phyloP scores from a whole-genome alignment of 2,113 vertebrate species.

The Pongo pygmaeus region DNA sequence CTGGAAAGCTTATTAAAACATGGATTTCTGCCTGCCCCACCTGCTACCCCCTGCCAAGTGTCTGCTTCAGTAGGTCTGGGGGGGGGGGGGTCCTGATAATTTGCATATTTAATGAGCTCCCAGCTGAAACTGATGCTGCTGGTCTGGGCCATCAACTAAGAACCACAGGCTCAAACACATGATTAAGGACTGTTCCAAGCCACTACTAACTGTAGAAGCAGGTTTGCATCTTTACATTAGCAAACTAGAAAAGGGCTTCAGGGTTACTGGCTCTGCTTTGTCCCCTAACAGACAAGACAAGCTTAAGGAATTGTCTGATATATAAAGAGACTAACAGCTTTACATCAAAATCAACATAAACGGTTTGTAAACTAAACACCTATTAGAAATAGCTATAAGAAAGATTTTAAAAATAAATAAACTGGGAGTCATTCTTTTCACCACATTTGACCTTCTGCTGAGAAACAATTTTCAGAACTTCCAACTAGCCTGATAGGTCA shows the following conservation, averaged over 20 bases:
- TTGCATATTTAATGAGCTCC: background rate
- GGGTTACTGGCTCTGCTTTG: background rate
- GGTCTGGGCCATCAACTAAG: background rate
- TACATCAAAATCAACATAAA: background rate
- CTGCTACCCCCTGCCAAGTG: background rate
- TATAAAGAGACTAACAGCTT: background rate
- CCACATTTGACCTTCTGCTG: background rate
- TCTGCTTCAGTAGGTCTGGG: background rate
- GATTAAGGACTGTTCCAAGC: background rate
- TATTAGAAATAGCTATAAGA: background rate
- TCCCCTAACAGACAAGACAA: background rate
- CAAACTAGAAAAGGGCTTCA: background rate
- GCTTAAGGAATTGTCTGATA: background rate
- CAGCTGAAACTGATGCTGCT: background rate
- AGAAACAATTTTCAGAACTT: background rate
- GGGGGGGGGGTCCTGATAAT: background rate
- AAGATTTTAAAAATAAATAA: background rate
- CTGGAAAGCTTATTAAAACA: background rate
- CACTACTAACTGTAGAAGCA: background rate
- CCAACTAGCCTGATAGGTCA: background rate
- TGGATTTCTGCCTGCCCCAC: background rate
- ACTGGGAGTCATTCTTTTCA: background rate
- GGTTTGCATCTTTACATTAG: background rate
- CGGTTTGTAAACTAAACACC: background rate
- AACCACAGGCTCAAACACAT: background rate